phyloP scores from a whole-genome alignment of 2,797 vertebrate species.

The Sebastolobus alascanus region DNA sequence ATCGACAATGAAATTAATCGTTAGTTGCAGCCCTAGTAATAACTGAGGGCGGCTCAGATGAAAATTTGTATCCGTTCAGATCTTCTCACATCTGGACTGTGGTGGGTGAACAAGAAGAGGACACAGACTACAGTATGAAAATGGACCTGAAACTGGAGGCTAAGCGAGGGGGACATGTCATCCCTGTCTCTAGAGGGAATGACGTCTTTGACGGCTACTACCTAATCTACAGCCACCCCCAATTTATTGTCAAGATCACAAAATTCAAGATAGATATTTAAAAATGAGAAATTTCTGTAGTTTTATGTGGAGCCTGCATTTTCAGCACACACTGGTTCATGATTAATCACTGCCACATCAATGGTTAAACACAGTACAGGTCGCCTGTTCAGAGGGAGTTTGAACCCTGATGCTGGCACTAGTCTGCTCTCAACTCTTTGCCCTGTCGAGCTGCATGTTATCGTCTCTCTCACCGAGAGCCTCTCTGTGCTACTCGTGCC shows the following conservation, averaged over 20 bases:
- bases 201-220: background rate
- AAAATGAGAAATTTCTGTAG: background rate
- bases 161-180: background rate
- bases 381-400: slow-evolving; percentile 27
- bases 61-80: background rate
- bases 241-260: background rate
- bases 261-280: background rate
- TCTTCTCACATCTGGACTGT: background rate
- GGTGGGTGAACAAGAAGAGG: background rate
- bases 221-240: background rate
- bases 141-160: background rate
- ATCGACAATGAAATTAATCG: too few relatives aligned
- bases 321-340: slow-evolving; percentile 37
- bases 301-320: background rate
- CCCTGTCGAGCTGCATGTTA: slow-evolving; percentile 30
- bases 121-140: background rate
- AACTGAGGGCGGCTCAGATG: background rate
- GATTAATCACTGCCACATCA: slow-evolving; percentile 36
- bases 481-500: background rate
- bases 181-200: background rate
- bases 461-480: background rate
- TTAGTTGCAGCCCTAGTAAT: background rate
- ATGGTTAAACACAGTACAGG: slow-evolving; percentile 33
- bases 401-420: slow-evolving; percentile 35
- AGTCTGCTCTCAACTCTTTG: slow-evolving; percentile 39